Base-by-base conservation (phyloP, 2,888 invertebrate genomes). In the Caenorhabditis imperialis region DNA sequence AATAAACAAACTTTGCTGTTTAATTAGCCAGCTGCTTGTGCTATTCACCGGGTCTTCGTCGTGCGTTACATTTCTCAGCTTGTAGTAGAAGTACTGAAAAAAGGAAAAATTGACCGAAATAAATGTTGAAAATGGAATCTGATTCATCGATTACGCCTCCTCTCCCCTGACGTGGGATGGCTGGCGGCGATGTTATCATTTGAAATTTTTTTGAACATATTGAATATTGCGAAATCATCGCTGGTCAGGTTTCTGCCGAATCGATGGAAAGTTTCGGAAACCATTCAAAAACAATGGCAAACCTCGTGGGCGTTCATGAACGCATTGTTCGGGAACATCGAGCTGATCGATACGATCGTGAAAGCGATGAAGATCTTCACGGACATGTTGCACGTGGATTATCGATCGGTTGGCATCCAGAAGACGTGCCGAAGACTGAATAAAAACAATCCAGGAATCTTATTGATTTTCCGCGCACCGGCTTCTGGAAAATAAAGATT, bases 271-370 rank as follows among this genome's bases (percentile, higher is more conserved):
- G 44, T 40, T 23, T 30, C 10, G 30, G 7, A 30, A 30, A 30
- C 10, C 35, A 1, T 23, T 10, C n/a, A 25, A 25, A 38, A 54
- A 40, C 5, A 57, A 35, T 27, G 61, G 60, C 67, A 7, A 38
- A 81, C 82, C 76, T 79, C 73, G 23, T 81, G 82, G 14, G 82
- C 82, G 53, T 82, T 82, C 80, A 81, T 81, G 67, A 82, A 82
- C 16, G 79, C 58, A 58, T 81, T 82, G 58, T 77, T 81, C 8
- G 82, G 79, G 12, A 82, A 78, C 45, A 82, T 70, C 7, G 79
- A 73, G 22, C 81, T 82, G 62, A 77, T 76, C 16, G 78, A 75
- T 22, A 82, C 81, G 14, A 82, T 57, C 14, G 77, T 38, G 67
- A 82, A 82, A 18, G 80, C 73, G 14, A 75, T 44, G 58, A 69